phyloP scores from a whole-genome alignment of 30 jellyfish, hydroid and myxozoan species.

The Nemopilema nomurai region DNA sequence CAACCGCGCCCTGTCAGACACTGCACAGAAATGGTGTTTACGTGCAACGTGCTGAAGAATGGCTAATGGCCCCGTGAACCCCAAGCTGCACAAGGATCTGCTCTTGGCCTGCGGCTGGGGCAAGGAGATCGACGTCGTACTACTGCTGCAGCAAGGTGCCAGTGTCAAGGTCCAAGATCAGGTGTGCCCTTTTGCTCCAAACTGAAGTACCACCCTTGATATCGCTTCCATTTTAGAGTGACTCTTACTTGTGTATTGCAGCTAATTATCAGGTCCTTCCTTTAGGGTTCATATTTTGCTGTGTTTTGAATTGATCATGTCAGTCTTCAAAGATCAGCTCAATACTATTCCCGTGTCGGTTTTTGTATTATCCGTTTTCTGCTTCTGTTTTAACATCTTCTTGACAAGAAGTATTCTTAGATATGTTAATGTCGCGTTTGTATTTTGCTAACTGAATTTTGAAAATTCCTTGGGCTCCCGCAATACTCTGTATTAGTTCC shows the following conservation, averaged over 20 bases:
- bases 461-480: no score
- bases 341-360: no score
- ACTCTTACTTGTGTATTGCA: neutral
- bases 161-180: constrained; percentile 95
- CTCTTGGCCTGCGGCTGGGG: constrained; percentile 97
- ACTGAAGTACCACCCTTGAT: no score
- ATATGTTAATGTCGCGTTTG: no score
- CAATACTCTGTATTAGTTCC: no score
- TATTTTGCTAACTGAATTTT: no score
- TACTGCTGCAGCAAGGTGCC: constrained; percentile 93
- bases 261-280: neutral
- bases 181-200: constrained; percentile 50
- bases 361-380: no score
- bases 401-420: no score
- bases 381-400: no score
- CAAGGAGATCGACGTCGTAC: constrained; percentile 84
- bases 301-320: neutral
- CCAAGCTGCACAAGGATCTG: constrained; percentile 79
- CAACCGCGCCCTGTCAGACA: neutral
- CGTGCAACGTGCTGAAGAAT: constrained; percentile 13
- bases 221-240: neutral
- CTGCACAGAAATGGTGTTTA: constrained; percentile 41
- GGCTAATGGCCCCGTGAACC: constrained; percentile 90
- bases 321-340: no score
- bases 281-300: neutral